phyloP scores from a whole-genome alignment of 2,113 vertebrate genomes.

The Phoxinus phoxinus region DNA sequence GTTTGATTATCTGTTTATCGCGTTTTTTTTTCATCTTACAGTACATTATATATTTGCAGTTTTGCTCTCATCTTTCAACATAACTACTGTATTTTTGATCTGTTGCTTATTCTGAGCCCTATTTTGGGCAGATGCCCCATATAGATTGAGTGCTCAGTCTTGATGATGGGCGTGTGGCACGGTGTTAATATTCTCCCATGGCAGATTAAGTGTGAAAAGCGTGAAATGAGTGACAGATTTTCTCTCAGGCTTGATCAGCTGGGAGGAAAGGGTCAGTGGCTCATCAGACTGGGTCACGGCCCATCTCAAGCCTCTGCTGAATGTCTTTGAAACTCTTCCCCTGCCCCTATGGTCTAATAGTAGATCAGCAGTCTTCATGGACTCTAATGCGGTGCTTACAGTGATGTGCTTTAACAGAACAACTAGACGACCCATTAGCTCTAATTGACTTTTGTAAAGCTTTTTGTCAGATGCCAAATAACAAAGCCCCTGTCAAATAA shows the following conservation, averaged over 20 bases:
- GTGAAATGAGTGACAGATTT: constrained; percentile 45
- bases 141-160: constrained; percentile 34
- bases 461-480: constrained; percentile 41
- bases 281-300: constrained; percentile 27
- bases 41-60: background rate
- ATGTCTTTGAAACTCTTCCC: constrained; percentile 16
- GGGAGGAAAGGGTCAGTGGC: constrained; percentile 17
- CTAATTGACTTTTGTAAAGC: constrained; percentile 36
- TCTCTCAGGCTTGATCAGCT: constrained; percentile 32
- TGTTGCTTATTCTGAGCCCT: constrained; percentile 6
- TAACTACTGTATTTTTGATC: constrained; percentile 16
- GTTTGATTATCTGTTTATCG: background rate
- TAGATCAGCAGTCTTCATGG: background rate
- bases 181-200: constrained; percentile 41
- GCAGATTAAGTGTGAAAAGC: constrained; percentile 43
- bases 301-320: constrained; percentile 16
- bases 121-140: constrained; percentile 32
- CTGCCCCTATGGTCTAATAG: background rate
- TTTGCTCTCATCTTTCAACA: constrained; percentile 5
- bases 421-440: constrained; percentile 26
- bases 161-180: constrained; percentile 5
- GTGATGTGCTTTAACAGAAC: constrained; percentile 33
- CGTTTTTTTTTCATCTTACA: background rate
- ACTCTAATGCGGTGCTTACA: background rate
- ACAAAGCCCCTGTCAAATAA: constrained; percentile 37